Evolutionary conservation across 2,888 invertebrate genomes (phyloP), one percentile per base, ranked within the genome.

Genomic region (Anodontia alba): DNA sequence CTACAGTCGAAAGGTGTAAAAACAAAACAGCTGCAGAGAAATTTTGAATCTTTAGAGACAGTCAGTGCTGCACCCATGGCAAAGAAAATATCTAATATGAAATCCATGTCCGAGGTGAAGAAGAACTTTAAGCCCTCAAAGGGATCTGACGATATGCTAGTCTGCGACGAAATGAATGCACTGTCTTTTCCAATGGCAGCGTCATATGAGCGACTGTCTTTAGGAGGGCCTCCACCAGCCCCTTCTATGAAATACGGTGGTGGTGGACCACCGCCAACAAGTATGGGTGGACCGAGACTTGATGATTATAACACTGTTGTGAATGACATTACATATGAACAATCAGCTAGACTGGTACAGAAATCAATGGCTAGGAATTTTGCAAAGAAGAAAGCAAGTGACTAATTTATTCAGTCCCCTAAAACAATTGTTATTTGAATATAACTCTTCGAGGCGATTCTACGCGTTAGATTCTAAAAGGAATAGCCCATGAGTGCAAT

Each of bases 311-410:
- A 51, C 12, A 66, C 71, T 20, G 76, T 57, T 1, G 81, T 78
- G 43, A 73, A 66, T 2, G 76, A 72, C 29, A 76, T 87, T 29
- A 73, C 81, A 12, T 33, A 70, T 2, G 76, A 69, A 69, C 87
- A 87, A 57, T 74, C 78, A 5, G 20, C 76, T 33, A 68, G 87
- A 42, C 73, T 87, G 81, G 83, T 87, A 1, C 67, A 78, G 51
- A 83, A 85, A 46, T 78, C 83, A 10, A 73, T 57, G 26, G 68
- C 73, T 1, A 46, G 78, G 23, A 68, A 71, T 33, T 71, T 71
- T 23, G 71, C 23, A 26, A 71, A 71, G 31, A 71, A 71, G 29
- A 71, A 51, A 0, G 23, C 23, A 49, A 42, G 7, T 42, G 7
- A 42, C 42, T n/a, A n/a, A n/a, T n/a, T n/a, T n/a, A n/a, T n/a